Evolutionary conservation across 2,797 vertebrate genomes (phyloP), one percentile per base, ranked within the genome.

Genomic region (Diceros bicornis): DNA sequence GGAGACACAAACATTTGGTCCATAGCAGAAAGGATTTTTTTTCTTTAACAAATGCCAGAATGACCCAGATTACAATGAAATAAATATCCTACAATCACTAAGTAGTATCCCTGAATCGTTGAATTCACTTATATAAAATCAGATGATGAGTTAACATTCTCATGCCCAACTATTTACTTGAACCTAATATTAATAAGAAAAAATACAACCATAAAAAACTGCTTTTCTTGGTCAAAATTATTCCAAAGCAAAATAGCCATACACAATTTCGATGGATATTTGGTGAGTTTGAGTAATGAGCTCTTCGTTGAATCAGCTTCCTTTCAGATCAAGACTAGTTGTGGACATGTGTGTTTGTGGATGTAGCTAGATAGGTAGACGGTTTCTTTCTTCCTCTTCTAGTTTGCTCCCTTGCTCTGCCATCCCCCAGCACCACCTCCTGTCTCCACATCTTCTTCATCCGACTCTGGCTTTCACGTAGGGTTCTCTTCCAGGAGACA

Each of bases 241-340:
- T 64, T 97, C 52, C 27, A 93, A 93, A 98, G 91, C 94, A 97
- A 97, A 97, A 78, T 92, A 96, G 97, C 92, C 77, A 91, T 94
- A 85, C 88, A 96, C 74, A 89, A 37, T 96, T 98, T 0, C 0
- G 85, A 97, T 13, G 18, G 96, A 79, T 96, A 97, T 59, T 57
- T 97, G 96, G n/a, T 88, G 91, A 97, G 72, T 90, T 96, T 84
- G 74, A 81, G 34, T 98, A 95, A 95, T 92, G 95, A 97, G 47
- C 87, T 97, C 72, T 55, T 96, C 79, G 96, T 50, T 97, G 77
- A 97, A 97, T 97, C 81, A 78, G 41, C 79, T 95, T 97, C 29
- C 90, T 96, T 97, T 98, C 97, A 98, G 98, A 96, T 94, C 89
- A 92, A 97, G 95, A 93, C 94, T 90, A 92, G 61, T 74, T 21